These are phyloP conservation scores for Mythimna ferrago DNA, from an alignment of 2,888 invertebrate species.

Conservation along the genomic window DNA sequence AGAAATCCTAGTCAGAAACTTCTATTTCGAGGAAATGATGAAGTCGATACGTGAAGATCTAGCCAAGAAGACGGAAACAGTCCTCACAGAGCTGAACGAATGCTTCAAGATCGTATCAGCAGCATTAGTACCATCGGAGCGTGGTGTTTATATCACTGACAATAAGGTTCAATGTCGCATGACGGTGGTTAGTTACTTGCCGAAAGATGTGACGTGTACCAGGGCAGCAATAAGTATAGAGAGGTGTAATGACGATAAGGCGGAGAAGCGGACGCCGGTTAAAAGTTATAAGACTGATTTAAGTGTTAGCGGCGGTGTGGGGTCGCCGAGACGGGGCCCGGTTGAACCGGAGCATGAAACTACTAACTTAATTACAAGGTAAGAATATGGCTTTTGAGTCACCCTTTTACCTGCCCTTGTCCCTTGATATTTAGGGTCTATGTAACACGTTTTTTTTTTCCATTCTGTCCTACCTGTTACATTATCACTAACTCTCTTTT, in stretches of 20 bases:
- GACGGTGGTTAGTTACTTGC: slow-evolving; percentile 87
- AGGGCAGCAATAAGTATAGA: slow-evolving; percentile 92
- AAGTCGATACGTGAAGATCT: slow-evolving; percentile 91
- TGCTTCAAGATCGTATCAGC: slow-evolving; percentile 90
- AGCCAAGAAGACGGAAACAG: slow-evolving; percentile 81
- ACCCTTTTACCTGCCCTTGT: too few relatives aligned
- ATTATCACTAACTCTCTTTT: too few relatives aligned
- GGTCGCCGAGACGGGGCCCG: slow-evolving; percentile 80
- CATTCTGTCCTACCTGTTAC: too few relatives aligned
- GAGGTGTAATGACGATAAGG: slow-evolving; percentile 83
- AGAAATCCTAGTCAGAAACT: slow-evolving; percentile 93
- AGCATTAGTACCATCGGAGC: slow-evolving; percentile 90
- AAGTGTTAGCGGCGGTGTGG: slow-evolving; percentile 80
- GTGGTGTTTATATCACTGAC: slow-evolving; percentile 85
- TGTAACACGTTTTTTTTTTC: too few relatives aligned
- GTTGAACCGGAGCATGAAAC: slow-evolving; percentile 75
- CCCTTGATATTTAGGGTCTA: too few relatives aligned
- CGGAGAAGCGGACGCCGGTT: slow-evolving; percentile 78
- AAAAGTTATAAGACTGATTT: slow-evolving; percentile 89
- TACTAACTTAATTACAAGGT: slow-evolving; percentile 83
- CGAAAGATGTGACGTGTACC: slow-evolving; percentile 92
- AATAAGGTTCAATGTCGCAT: slow-evolving; percentile 84
- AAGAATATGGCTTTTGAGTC: slow-evolving; percentile 30
- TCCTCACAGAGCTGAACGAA: slow-evolving; percentile 90
- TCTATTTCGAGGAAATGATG: slow-evolving; percentile 96